Conservation (phyloP, 2,797 vertebrate genomes). For the Sebastes cheni region DNA sequence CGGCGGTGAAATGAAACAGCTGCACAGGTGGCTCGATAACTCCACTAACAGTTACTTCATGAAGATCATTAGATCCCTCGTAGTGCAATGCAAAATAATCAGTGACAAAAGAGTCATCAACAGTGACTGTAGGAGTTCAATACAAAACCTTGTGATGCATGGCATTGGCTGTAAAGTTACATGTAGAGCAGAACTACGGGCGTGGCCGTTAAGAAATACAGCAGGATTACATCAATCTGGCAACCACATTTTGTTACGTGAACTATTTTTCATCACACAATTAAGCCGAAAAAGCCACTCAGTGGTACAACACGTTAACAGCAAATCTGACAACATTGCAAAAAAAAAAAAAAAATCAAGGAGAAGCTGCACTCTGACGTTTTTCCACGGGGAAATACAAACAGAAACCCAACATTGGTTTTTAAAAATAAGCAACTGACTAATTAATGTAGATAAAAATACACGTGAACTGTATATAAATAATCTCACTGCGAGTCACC, state of each 20-base stretch:
- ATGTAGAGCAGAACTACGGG: neutral
- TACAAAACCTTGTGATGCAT: neutral
- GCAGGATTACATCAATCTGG: conserved; percentile 22
- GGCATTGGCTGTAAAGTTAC: neutral
- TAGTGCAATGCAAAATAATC: conserved; percentile 40
- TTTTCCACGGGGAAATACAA: conserved; percentile 24
- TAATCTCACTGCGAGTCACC: conserved; percentile 26
- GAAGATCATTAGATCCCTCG: neutral
- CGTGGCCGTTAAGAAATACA: conserved; percentile 28
- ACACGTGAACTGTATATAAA: conserved; percentile 43
- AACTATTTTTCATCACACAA: neutral
- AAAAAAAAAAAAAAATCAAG: conserved; percentile 1
- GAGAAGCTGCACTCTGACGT: conserved; percentile 36
- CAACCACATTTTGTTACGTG: neutral
- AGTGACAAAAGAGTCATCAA: neutral
- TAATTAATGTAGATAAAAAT: conserved; percentile 44
- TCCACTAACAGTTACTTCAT: conserved; percentile 14
- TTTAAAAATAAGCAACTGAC: conserved; percentile 28
- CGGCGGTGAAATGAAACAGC: conserved; percentile 19
- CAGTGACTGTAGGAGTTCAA: conserved; percentile 10
- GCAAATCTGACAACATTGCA: neutral
- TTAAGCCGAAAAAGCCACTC: neutral
- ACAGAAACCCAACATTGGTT: conserved; percentile 40
- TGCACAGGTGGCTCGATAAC: conserved; percentile 3
- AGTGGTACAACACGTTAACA: conserved; percentile 18